A percentile compares a stretch with the other conserved stretches of the same genome.
Evolutionary conservation across 2,113 vertebrate genomes (phyloP).

Genomic region (Anarrhichthys ocellatus): DNA sequence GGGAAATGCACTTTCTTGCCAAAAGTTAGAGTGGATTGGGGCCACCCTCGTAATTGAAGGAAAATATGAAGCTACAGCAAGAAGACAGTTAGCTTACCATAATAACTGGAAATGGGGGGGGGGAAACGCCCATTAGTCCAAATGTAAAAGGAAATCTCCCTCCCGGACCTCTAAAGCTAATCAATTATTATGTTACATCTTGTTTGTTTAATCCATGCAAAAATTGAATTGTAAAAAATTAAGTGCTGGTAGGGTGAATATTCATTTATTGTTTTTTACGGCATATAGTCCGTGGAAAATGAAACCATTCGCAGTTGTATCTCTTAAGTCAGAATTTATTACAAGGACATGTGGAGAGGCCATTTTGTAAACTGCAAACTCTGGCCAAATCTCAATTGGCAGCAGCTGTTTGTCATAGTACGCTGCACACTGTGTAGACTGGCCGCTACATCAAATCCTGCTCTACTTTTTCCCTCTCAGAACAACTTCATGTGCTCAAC

Average conservation of each 20-base stretch:
- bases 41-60: not conserved
- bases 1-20: not conserved
- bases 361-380: constrained; percentile 44
- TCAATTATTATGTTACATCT: too few relatives aligned
- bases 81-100: not conserved
- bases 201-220: not conserved
- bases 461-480: constrained; percentile 59
- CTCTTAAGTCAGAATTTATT: constrained; percentile 46
- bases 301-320: constrained; percentile 27
- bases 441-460: constrained; percentile 16
- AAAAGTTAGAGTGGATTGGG: not conserved
- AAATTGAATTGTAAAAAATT: not conserved
- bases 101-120: not conserved
- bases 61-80: not conserved
- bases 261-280: not conserved
- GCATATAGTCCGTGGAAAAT: not conserved
- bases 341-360: constrained; percentile 21
- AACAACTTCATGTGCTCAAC: constrained; percentile 87
- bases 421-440: constrained; percentile 2
- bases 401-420: constrained; percentile 44
- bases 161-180: not conserved
- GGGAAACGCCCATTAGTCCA: too few relatives aligned
- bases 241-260: not conserved
- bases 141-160: too few relatives aligned
- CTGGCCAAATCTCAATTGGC: constrained; percentile 48